Conservation (phyloP, 2,888 invertebrate species). For the Camponotus fellah region DNA sequence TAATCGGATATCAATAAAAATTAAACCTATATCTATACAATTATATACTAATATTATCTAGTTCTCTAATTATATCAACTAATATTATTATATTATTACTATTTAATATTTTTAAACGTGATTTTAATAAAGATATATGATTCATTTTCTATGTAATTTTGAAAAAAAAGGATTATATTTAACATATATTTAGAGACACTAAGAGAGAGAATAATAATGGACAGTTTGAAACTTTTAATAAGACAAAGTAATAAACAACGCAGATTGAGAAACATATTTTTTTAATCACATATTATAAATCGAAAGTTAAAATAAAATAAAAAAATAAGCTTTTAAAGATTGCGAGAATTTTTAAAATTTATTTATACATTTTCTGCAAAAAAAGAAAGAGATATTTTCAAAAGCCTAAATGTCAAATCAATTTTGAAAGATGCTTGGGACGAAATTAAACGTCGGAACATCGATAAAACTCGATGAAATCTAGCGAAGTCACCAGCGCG, state of each 20-base stretch:
- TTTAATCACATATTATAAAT: neutral
- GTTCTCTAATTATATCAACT: neutral
- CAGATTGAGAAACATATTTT: neutral
- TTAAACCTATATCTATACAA: neutral
- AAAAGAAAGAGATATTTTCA: neutral
- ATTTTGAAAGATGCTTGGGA: neutral
- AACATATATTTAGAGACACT: neutral
- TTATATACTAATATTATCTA: neutral
- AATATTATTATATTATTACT: neutral
- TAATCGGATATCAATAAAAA: neutral
- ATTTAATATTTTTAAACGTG: neutral
- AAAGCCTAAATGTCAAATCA: neutral
- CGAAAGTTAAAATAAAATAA: neutral
- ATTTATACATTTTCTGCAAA: neutral
- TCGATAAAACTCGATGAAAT: conserved; percentile 35
- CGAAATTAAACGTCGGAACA: conserved; percentile 20
- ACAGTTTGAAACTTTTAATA: neutral
- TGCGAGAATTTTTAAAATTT: neutral
- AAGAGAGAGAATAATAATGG: neutral
- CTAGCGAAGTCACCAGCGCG: neutral
- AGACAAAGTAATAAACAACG: neutral
- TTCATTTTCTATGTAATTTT: neutral
- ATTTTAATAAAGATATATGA: neutral
- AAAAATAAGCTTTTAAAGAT: neutral
- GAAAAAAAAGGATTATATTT: neutral